Percentiles rank a stretch among this genome's conserved stretches.
Evolutionary conservation across 2,888 invertebrate species (phyloP).

Genomic region (Brassicogethes aeneus): DNA sequence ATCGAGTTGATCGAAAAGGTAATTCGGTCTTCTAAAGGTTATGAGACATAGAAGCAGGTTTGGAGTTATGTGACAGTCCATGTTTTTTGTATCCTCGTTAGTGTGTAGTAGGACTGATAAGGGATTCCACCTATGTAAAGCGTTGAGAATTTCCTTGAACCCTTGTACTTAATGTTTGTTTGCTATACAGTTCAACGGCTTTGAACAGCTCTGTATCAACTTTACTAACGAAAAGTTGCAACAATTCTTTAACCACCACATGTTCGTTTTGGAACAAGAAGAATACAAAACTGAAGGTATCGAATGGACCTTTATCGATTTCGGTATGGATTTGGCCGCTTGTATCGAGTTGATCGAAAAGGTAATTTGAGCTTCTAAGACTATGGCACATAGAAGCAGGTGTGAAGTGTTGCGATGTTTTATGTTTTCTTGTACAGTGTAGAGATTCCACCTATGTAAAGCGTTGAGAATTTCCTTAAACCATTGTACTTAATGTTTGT

Average conservation of each 20-base stretch:
- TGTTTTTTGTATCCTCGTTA: slow-evolving; percentile 1
- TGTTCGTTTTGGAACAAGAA: slow-evolving; percentile 91
- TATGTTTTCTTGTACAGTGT: slow-evolving; percentile 9
- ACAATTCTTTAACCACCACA: slow-evolving; percentile 92
- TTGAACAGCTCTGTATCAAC: slow-evolving; percentile 91
- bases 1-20: slow-evolving; percentile 94
- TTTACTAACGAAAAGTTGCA: slow-evolving; percentile 90
- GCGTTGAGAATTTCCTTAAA: slow-evolving; percentile 14
- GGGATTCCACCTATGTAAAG: slow-evolving; percentile 25
- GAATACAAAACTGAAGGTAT: slow-evolving; percentile 87
- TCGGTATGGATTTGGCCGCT: slow-evolving; percentile 83
- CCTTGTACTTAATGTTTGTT: slow-evolving; percentile 22
- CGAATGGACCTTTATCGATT: slow-evolving; percentile 89
- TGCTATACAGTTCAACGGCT: slow-evolving; percentile 68
- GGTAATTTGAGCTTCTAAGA: slow-evolving; percentile 41
- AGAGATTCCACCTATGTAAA: slow-evolving; percentile 17
- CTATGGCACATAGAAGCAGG: neutral
- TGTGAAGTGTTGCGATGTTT: slow-evolving; percentile 1
- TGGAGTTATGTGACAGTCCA: too few species aligned
- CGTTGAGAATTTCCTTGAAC: slow-evolving; percentile 19
- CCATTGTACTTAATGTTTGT: slow-evolving; percentile 16
- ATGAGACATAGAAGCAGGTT: too few species aligned
- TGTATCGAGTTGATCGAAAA: slow-evolving; percentile 75
- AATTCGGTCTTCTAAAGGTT: too few species aligned
- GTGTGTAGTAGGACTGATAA: neutral